Base-by-base conservation (phyloP, 2,888 invertebrate genomes). In the Nymphalis urticae region DNA sequence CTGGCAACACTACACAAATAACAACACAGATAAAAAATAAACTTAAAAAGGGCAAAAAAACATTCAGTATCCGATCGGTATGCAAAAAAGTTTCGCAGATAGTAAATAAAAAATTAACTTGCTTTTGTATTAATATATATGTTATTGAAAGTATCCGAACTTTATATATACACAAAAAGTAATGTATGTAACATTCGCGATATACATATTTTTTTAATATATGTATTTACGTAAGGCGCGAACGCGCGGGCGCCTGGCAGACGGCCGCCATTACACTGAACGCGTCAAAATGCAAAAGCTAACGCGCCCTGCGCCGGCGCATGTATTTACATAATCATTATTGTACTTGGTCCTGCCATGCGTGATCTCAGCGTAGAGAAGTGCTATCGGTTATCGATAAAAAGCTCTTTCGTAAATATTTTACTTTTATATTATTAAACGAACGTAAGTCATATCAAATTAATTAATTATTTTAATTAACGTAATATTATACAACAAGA, bases 251-350 rank as follows among this genome's bases (percentile, higher is more conserved):
- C 85, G 88, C 80, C 80, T 76, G 80, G 71, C 82, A 75, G 81
- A 77, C 85, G 82, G 82, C 78, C 88, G 90, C 90, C 91, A 90
- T 91, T 85, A 85, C 87, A 91, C 91, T 92, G 89, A 77, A 75
- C 77, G 77, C 75, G 77, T 75, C 77, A 69, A 79, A 75, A 80
- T 80, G 80, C 81, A 80, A 78, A 79, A 79, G 77, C 79, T 75
- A 74, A 70, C 75, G 73, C 76, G 77, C 75, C 72, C 79, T 79
- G 86, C 87, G 85, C 81, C 74, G 73, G 84, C 87, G 85, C 85
- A 85, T 82, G 79, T 81, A 79, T 82, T 87, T 88, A 86, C 88
- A 88, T 87, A 86, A 85, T 84, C 82, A 85, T 85, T 85, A 84
- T 85, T 85, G 85, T 85, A 82, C 81, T 80, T 82, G 81, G 84